Percentiles rank a stretch among this genome's conserved stretches.
Evolutionary conservation across 2,888 invertebrate species (phyloP).

Genomic region (Esperia sulphurella): DNA sequence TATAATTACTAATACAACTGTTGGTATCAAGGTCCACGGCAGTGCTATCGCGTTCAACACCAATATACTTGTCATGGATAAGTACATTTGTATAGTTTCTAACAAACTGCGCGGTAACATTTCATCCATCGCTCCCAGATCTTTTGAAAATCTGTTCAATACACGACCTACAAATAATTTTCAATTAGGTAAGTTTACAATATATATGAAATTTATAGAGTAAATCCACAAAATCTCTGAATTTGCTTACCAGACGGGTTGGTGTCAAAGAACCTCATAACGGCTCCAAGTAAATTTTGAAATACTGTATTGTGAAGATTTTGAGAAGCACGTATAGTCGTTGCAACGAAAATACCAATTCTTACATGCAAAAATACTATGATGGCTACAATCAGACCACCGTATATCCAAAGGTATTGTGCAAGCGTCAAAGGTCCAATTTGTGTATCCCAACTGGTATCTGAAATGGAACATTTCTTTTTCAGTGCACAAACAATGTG

Average conservation of each 20-base stretch:
- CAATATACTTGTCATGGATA: constrained; percentile 52
- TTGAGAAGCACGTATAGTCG: constrained; percentile 82
- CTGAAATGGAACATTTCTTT: constrained; percentile 32
- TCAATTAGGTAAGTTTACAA: background rate
- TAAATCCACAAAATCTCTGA: background rate
- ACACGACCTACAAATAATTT: constrained; percentile 69
- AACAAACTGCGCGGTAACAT: constrained; percentile 82
- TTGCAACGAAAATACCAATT: constrained; percentile 79
- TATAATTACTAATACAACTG: constrained; percentile 73
- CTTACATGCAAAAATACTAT: constrained; percentile 71
- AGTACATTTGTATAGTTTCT: constrained; percentile 80
- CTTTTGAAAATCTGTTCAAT: constrained; percentile 90
- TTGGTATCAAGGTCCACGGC: constrained; percentile 79
- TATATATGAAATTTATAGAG: no score
- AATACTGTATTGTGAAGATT: constrained; percentile 89
- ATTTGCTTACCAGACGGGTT: constrained; percentile 84
- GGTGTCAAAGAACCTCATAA: constrained; percentile 87
- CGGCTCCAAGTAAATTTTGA: constrained; percentile 81
- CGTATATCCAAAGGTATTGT: constrained; percentile 55
- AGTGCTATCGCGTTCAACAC: constrained; percentile 81
- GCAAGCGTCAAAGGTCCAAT: constrained; percentile 52
- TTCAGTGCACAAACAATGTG: no score
- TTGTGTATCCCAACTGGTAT: constrained; percentile 42
- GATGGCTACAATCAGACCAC: constrained; percentile 47
- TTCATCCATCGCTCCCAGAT: constrained; percentile 89